Base-by-base conservation (phyloP, 2,797 vertebrate species). In the Thunnus albacares region DNA sequence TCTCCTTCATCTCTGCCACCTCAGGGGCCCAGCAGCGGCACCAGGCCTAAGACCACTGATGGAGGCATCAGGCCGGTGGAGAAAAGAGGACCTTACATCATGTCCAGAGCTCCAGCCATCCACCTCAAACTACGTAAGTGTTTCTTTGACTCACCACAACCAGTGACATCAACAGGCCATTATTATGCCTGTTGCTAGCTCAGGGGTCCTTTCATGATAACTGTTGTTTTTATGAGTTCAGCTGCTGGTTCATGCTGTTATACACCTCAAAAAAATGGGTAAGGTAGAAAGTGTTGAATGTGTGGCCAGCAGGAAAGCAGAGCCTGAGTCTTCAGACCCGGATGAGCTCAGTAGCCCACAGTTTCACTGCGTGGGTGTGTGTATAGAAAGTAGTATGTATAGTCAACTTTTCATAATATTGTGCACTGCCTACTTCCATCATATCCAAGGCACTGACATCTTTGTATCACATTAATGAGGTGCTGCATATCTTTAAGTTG, bases 41-140 rank as follows among this genome's bases (percentile, higher is more conserved):
- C 83, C 10, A 92, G 92, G 82, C 83, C 94, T 4, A 95, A 94
- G 57, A 88, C 49, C 3, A 11, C 74, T 4, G 95, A 95, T 78
- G 94, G 87, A 70, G 84, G 85, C 49, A 71, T 85, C 65, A 82
- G 90, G 56, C 89, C 65, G 0, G 75, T 96, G 83, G 97, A 99
- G 92, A 99, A 97, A 84, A 96, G 95, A 82, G 97, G 97, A 1
- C 97, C 97, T 0, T 98, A 98, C 90, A 94, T 97, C 91, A 96
- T 98, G 97, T 94, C 94, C 87, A 97, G 96, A 87, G 94, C 91
- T 60, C 96, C 97, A 35, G 96, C 97, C 35, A 89, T 98, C 82
- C 97, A 97, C 75, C 93, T 96, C 90, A 98, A 96, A 92, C 93
- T 98, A 69, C 97, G 98, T 99, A 92, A 97, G 97, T 91, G 15